Percentiles rank a stretch among this genome's conserved stretches.
phyloP scores from a whole-genome alignment of 2,888 invertebrate species.

The Pheosia tremula region DNA sequence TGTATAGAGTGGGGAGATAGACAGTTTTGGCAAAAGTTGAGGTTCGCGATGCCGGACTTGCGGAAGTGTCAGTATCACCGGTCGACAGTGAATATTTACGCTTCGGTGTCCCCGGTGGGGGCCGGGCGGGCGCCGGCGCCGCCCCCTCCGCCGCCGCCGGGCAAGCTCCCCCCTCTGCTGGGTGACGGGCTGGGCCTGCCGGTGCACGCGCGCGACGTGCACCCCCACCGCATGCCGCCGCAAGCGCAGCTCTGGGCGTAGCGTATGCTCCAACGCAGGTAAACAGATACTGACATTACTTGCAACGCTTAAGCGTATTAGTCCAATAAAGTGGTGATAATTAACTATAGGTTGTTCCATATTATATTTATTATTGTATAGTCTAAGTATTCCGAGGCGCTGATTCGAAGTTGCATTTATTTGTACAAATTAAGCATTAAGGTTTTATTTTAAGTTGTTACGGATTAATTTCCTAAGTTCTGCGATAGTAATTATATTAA shows the following conservation, averaged over 20 bases:
- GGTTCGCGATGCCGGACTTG: slow-evolving; percentile 95
- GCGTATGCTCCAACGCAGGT: slow-evolving; percentile 89
- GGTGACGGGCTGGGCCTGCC: slow-evolving; percentile 75
- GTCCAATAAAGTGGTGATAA: slow-evolving; percentile 82
- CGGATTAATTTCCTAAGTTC: slow-evolving; percentile 74
- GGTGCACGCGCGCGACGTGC: slow-evolving; percentile 70
- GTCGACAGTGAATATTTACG: slow-evolving; percentile 89
- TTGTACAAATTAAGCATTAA: slow-evolving; percentile 63
- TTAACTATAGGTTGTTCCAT: slow-evolving; percentile 69
- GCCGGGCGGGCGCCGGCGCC: slow-evolving; percentile 85
- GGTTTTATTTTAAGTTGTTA: slow-evolving; percentile 62
- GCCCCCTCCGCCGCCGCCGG: slow-evolving; percentile 85
- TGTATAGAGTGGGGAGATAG: slow-evolving; percentile 97
- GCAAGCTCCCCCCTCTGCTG: slow-evolving; percentile 86
- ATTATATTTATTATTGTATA: slow-evolving; percentile 75
- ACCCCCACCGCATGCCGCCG: slow-evolving; percentile 84
- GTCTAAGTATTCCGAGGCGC: slow-evolving; percentile 41
- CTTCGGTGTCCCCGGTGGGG: slow-evolving; percentile 85
- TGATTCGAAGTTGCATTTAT: slow-evolving; percentile 61
- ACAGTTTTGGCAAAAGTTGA: slow-evolving; percentile 98
- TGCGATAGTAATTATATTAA: slow-evolving; percentile 77
- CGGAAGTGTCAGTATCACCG: slow-evolving; percentile 87
- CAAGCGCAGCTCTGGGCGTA: slow-evolving; percentile 92
- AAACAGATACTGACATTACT: slow-evolving; percentile 72
- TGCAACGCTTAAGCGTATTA: slow-evolving; percentile 83